Percentiles rank a stretch among this genome's conserved stretches.
phyloP scores from a whole-genome alignment of 2,113 vertebrate genomes.

The Hystrix cristata region DNA sequence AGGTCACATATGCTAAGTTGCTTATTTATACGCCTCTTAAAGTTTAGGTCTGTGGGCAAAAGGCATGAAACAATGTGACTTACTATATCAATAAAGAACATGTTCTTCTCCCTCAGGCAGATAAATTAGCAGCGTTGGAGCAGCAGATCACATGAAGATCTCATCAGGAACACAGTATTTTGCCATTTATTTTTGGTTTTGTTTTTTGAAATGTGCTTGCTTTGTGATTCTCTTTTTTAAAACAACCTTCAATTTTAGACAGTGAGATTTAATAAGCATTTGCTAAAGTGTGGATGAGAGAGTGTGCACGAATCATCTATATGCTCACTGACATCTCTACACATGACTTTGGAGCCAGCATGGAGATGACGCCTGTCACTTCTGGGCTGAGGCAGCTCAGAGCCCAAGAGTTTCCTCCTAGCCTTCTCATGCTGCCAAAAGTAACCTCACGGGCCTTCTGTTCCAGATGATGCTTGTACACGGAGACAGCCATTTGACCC shows the following conservation, averaged over 20 bases:
- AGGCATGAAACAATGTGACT: slow-evolving; percentile 83
- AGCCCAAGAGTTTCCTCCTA: neutral
- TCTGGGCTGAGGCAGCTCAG: neutral
- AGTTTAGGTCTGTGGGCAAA: slow-evolving; percentile 84
- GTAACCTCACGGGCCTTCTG: neutral
- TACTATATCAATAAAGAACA: slow-evolving; percentile 86
- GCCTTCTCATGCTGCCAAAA: neutral
- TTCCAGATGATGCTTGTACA: neutral
- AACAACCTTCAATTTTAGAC: neutral
- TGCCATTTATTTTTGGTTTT: neutral
- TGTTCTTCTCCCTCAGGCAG: slow-evolving; percentile 77
- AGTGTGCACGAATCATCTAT: neutral
- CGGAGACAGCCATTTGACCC: neutral
- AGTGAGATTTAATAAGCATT: neutral
- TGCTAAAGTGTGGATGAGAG: neutral
- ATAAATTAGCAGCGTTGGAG: slow-evolving; percentile 80
- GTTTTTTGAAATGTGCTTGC: slow-evolving; percentile 12
- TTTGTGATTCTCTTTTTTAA: slow-evolving; percentile 41
- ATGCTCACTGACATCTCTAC: neutral
- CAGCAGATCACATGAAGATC: slow-evolving; percentile 69
- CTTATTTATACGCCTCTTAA: slow-evolving; percentile 88
- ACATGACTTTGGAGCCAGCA: neutral
- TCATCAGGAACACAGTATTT: neutral
- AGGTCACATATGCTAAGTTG: slow-evolving; percentile 90
- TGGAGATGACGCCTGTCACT: neutral